Evolutionary conservation across 2,888 invertebrate genomes (phyloP), one percentile per base, ranked within the genome.

Genomic region (Leptinotarsa juncta): DNA sequence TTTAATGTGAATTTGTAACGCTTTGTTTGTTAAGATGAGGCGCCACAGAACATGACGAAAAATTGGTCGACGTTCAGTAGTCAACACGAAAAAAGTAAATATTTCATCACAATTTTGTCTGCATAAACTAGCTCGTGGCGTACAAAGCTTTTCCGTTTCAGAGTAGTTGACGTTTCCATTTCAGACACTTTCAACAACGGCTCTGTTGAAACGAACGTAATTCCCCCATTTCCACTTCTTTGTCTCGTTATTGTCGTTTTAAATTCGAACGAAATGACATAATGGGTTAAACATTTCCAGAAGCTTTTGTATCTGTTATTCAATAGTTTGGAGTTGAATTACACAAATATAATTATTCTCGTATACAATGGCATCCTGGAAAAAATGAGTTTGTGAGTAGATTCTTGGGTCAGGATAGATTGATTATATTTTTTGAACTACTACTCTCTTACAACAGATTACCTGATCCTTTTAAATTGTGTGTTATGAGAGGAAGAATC

Each of bases 161-260:
- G 51, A 4, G n/a, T 32, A 50, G 53, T 51, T 42, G 49, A 42
- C 50, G 66, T 23, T 50, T 67, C 53, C 14, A 50, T 53, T 53
- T 20, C 53, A n/a, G 53, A 67, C 67, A 51, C 12, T 67, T 53
- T 12, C 26, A 16, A 48, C 50, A 51, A 32, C 16, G 7, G 51
- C 16, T 42, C 26, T 32, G 53, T 67, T 26, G 67, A 26, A 55
- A 51, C 4, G 32, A 53, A 32, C 57, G 32, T 67, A 53, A 67
- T 68, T 53, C 3, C 20, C 42, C 32, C 16, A 68, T 68, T 68
- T 68, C n/a, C 55, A 5, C 32, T 55, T n/a, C n/a, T 68, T 68
- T 68, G 53, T 53, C 42, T 66, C 3, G 48, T 55, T 53, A 53
- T 53, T 53, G 53, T 32, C 68, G 32, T 51, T 32, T 55, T 55